Evolutionary conservation across 23 tunicate genomes (phyloP).

Genomic region (Diplosoma virens): DNA sequence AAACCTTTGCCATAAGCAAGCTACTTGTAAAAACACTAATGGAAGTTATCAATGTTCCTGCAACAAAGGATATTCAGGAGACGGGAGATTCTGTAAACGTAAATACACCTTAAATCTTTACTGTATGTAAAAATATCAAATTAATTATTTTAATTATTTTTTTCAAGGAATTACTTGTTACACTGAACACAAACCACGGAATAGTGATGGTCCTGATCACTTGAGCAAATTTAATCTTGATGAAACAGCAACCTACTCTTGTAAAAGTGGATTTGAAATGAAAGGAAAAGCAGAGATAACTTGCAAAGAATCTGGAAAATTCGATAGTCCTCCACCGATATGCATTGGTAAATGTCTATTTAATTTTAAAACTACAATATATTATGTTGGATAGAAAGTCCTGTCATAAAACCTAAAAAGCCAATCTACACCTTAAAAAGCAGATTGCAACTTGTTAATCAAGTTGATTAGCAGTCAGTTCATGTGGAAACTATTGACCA

Average conservation of each 20-base stretch:
- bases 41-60: slow-evolving; percentile 70
- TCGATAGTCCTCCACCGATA: neutral
- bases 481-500: no score
- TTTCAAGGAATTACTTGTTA: neutral
- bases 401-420: no score
- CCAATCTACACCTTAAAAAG: no score
- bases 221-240: neutral
- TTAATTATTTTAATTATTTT: neutral
- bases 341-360: neutral
- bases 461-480: no score
- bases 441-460: no score
- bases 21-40: slow-evolving; percentile 51
- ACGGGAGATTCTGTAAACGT: slow-evolving; percentile 56
- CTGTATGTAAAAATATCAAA: neutral
- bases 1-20: slow-evolving; percentile 57
- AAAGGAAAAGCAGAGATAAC: neutral
- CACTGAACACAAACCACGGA: neutral
- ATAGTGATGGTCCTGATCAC: slow-evolving; percentile 8
- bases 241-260: neutral
- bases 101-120: no score
- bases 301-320: neutral
- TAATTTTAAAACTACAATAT: no score
- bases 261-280: neutral
- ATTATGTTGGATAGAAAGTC: no score
- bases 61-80: slow-evolving; percentile 64